Base-by-base conservation (phyloP, 2,797 vertebrate genomes). In the Hoplostethus mediterraneus region DNA sequence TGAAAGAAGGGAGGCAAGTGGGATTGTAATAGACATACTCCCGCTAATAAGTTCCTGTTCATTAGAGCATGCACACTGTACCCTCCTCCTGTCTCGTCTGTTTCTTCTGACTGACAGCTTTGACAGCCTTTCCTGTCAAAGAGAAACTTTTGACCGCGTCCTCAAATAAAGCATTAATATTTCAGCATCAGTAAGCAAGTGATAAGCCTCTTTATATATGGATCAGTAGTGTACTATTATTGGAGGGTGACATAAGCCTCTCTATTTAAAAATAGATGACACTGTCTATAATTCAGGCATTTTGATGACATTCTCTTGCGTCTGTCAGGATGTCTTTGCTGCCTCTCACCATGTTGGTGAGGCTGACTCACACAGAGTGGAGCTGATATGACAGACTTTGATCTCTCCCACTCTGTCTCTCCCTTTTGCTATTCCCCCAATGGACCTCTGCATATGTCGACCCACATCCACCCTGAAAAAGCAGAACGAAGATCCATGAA, bases 1-100 rank as follows among this genome's bases (percentile, higher is more conserved):
- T 94, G 87, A 93, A 92, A 90, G 85, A 90, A 82, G 79, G 86
- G 82, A 87, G 83, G 87, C 79, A 87, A 86, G 87, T 79, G 87
- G 84, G 77, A 89, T 80, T 77, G 79, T 89, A 89, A 90, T 80
- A 85, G 89, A 91, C 82, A 81, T 69, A 87, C 87, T 87, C 79
- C 79, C 62, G 63, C 86, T 89, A 91, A 90, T 88, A 90, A 76
- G 84, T 89, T 92, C 80, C 87, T 90, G 89, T 90, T 92, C 89
- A 87, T 92, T 90, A 89, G 90, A 90, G 90, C 84, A 71, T 83
- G 65, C 78, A 81, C 62, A 82, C 80, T 76, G 71, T 73, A 85
- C 76, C 83, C 80, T 85, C 79, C 82, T 73, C 79, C 80, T 78
- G 86, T 90, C 89, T 83, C 73, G 79, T 82, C 80, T 79, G 69